Evolutionary conservation across 2,888 invertebrate genomes (phyloP).

Genomic region (Alloplasta piceator): DNA sequence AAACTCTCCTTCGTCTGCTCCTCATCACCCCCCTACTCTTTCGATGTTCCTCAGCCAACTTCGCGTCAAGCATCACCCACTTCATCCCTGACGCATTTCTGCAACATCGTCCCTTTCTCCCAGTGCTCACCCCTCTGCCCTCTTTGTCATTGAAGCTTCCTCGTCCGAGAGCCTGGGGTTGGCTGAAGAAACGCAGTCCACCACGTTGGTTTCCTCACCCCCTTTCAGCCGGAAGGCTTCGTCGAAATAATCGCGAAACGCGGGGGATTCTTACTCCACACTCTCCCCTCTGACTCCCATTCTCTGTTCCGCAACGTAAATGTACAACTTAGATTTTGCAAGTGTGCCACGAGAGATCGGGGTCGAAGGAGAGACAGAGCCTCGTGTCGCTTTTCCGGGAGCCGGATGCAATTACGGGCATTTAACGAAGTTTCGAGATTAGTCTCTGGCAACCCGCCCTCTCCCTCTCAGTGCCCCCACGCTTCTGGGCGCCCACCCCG

Average conservation of each 20-base stretch:
- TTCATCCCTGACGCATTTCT: slow-evolving; percentile 29
- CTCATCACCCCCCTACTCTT: background rate
- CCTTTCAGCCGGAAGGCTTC: slow-evolving; percentile 62
- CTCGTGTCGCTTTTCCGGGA: slow-evolving; percentile 64
- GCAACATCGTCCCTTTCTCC: slow-evolving; percentile 38
- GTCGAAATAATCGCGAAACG: slow-evolving; percentile 64
- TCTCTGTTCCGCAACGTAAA: slow-evolving; percentile 10
- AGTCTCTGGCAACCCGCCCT: slow-evolving; percentile 70
- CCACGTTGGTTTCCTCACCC: slow-evolving; percentile 38
- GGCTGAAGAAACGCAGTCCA: slow-evolving; percentile 3
- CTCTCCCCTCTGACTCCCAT: slow-evolving; percentile 9
- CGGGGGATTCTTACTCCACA: slow-evolving; percentile 13
- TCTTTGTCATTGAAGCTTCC: slow-evolving; percentile 6
- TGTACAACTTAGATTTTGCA: slow-evolving; percentile 29
- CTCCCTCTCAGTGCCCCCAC: slow-evolving; percentile 21
- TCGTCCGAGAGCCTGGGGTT: background rate
- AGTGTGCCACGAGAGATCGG: slow-evolving; percentile 10
- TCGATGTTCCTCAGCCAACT: slow-evolving; percentile 27
- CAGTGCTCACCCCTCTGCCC: slow-evolving; percentile 9
- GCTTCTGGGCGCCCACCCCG: slow-evolving; percentile 30
- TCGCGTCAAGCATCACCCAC: slow-evolving; percentile 14
- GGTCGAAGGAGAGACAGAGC: slow-evolving; percentile 37
- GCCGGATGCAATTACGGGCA: slow-evolving; percentile 79
- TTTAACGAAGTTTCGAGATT: slow-evolving; percentile 81
- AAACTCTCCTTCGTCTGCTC: slow-evolving; percentile 26